Evolutionary conservation across 2,113 vertebrate genomes (phyloP).

Genomic region (Odontophorus gujanensis): DNA sequence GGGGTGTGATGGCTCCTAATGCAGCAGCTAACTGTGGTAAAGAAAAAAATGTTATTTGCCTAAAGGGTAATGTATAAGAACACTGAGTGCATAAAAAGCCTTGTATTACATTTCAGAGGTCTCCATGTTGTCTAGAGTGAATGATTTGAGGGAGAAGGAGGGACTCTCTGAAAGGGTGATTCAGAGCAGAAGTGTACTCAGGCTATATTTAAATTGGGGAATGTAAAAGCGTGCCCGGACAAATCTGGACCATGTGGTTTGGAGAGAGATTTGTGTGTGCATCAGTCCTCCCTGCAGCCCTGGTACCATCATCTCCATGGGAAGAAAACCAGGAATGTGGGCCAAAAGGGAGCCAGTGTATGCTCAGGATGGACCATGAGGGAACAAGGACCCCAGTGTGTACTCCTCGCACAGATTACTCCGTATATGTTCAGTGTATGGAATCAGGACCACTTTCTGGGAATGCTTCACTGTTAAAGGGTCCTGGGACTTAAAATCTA

Average conservation of each 20-base stretch:
- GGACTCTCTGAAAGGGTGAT: background rate
- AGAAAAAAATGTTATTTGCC: background rate
- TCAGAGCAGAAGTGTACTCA: background rate
- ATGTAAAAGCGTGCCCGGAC: background rate
- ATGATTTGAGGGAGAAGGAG: background rate
- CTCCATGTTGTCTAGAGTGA: background rate
- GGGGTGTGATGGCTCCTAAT: background rate
- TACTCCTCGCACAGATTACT: background rate
- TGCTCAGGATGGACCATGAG: background rate
- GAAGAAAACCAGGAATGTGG: background rate
- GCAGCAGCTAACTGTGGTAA: background rate
- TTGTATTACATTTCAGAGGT: background rate
- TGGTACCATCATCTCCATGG: background rate
- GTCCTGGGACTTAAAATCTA: background rate
- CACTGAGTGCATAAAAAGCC: background rate
- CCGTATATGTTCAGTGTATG: background rate
- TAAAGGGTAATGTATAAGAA: background rate
- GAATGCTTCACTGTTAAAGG: background rate
- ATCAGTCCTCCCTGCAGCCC: background rate
- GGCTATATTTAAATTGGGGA: background rate
- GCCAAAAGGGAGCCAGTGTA: background rate
- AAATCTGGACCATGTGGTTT: background rate
- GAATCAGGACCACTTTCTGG: background rate
- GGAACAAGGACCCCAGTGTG: background rate
- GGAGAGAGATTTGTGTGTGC: background rate